Evolutionary conservation across 2,888 invertebrate genomes (phyloP).

Genomic region (Chaetoderma sp.): DNA sequence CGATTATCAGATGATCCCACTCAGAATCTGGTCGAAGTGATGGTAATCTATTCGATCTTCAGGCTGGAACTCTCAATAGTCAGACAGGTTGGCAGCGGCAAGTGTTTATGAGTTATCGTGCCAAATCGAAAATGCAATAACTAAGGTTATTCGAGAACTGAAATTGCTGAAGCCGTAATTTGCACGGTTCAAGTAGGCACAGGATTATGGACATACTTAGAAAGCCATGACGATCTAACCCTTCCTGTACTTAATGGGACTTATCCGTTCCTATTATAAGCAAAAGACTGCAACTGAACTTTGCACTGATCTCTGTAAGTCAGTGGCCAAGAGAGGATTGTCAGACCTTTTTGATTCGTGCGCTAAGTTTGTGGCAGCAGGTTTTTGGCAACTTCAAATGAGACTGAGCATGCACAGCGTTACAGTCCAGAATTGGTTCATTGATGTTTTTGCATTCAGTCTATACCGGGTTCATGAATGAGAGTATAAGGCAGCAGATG

Average conservation of each 20-base stretch:
- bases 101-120: too few species aligned
- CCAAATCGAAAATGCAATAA: background rate
- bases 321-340: background rate
- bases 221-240: background rate
- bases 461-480: background rate
- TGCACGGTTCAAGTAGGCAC: background rate
- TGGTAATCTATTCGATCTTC: too few species aligned
- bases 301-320: background rate
- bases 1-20: too few species aligned
- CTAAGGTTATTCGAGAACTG: background rate
- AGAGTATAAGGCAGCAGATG: background rate
- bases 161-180: background rate
- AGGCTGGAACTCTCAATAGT: too few species aligned
- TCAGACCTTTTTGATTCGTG: background rate
- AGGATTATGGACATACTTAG: background rate
- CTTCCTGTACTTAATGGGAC: background rate
- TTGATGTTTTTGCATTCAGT: constrained; percentile 3
- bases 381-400: background rate
- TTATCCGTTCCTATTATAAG: background rate
- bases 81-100: too few species aligned
- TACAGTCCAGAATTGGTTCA: background rate
- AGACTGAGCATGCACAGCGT: background rate
- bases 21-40: too few species aligned
- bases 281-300: background rate
- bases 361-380: background rate